A percentile compares a stretch with the other conserved stretches of the same genome.
phyloP scores from a whole-genome alignment of 2,888 invertebrate genomes.

The Tetrapedia diversipes region DNA sequence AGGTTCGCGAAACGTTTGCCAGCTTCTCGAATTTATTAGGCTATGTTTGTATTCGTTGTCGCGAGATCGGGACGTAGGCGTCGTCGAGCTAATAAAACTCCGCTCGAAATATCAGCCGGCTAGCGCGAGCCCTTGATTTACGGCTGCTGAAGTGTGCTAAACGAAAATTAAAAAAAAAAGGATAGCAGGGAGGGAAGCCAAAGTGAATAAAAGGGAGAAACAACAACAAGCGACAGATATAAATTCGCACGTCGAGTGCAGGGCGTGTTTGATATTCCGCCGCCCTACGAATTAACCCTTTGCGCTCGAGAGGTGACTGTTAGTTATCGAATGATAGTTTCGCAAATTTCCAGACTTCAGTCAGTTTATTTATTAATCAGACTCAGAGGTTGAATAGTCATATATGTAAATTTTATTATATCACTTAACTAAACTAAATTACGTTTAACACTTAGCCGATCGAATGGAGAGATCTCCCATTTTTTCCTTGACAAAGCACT shows the following conservation, averaged over 20 bases:
- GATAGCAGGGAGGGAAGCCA: neutral
- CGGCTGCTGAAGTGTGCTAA: neutral
- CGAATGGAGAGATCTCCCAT: too few species aligned
- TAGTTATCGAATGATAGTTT: too few species aligned
- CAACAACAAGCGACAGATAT: neutral
- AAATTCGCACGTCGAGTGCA: constrained; percentile 11
- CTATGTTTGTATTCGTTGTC: constrained; percentile 14
- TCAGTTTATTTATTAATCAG: too few species aligned
- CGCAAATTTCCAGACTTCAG: too few species aligned
- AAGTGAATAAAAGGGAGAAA: neutral
- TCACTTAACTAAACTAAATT: too few species aligned
- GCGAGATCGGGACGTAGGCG: constrained; percentile 10
- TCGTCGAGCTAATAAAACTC: constrained; percentile 11
- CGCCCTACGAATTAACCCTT: neutral
- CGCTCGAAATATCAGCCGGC: constrained; percentile 11
- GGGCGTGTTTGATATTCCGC: neutral
- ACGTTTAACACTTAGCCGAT: too few species aligned
- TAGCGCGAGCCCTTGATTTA: neutral
- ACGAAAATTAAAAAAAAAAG: neutral
- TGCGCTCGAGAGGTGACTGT: too few species aligned
- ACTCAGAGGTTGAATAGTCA: too few species aligned
- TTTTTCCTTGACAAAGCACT: too few species aligned
- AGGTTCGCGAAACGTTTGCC: constrained; percentile 9
- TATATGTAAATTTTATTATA: too few species aligned
- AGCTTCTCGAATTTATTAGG: constrained; percentile 25